Evolutionary conservation across 2,888 invertebrate species (phyloP), one percentile per base, ranked within the genome.

Genomic region (Tanytarsus gracilentus): DNA sequence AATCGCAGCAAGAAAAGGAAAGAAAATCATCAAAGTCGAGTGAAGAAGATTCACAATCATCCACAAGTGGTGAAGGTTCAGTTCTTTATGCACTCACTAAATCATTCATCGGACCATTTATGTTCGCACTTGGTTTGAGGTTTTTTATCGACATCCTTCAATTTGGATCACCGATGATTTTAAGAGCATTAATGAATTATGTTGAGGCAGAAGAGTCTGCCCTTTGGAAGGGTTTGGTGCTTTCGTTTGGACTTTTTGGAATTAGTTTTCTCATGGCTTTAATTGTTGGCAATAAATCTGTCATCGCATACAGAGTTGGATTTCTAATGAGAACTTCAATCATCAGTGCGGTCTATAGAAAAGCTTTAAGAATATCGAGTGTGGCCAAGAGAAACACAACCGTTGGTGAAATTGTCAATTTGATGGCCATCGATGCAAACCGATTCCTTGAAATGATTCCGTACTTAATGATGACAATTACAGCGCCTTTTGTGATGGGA

Each of bases 191-290:
- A 9, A 58, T 58, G 16, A 48, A 16, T 21, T 61, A 36, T 2
- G 68, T 66, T 23, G 30, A 44, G 30, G 67, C 68, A 2, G 68
- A 71, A 25, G 68, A 69, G 30, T n/a, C n/a, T 44, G 62, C 63
- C n/a, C 14, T 62, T 16, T 82, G 82, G 81, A 77, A 78, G 66
- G 82, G 83, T 9, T 75, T 79, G 64, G 67, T 78, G n/a, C 81
- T 78, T 66, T 79, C 81, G 4, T 62, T 69, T 1, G 62, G 75
- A 1, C 70, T 84, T 67, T 76, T 83, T 62, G 61, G 74, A 4
- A 72, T 75, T 1, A 74, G 79, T 1, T 66, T 75, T 4, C 30
- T 77, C 1, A 77, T 78, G 66, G 79, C 81, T 1, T 64, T 81
- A 50, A 66, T 80, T 52, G 71, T 78, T 51, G 76, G 78, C 49